A percentile compares a stretch with the other conserved stretches of the same genome.
phyloP scores from a whole-genome alignment of 2,888 invertebrate species.

The Falcaria lacertinaria region DNA sequence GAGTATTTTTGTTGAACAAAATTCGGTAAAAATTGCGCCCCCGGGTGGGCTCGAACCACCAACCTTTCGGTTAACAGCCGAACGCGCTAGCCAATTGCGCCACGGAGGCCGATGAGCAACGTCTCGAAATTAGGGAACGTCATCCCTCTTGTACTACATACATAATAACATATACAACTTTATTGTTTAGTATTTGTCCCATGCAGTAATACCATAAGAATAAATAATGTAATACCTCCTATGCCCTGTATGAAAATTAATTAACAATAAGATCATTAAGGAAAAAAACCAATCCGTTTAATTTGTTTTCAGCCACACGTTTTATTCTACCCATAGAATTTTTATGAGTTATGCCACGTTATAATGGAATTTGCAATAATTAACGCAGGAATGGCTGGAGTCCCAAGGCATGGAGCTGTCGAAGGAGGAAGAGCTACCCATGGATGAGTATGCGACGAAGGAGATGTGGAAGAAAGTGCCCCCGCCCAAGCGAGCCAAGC shows the following conservation, averaged over 20 bases:
- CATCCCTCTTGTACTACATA: background rate
- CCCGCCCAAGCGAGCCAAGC: constrained; percentile 39
- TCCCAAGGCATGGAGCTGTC: constrained; percentile 90
- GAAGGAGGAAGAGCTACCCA: constrained; percentile 83
- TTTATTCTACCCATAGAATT: no score
- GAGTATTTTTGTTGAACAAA: background rate
- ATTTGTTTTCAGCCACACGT: no score
- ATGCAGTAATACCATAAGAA: no score
- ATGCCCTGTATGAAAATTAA: no score
- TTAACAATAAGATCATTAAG: no score
- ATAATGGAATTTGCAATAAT: background rate
- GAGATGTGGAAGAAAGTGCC: constrained; percentile 59
- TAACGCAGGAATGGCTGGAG: constrained; percentile 85
- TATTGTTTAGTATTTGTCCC: no score
- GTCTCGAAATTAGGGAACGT: background rate
- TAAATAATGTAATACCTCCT: no score
- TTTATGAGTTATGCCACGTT: no score
- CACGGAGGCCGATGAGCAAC: constrained; percentile 18
- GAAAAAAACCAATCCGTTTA: no score
- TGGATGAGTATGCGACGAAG: constrained; percentile 83
- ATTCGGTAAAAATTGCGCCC: constrained; percentile 76
- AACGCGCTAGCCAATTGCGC: constrained; percentile 82
- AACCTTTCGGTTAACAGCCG: constrained; percentile 99
- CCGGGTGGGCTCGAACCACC: constrained; percentile 99
- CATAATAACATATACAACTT: no score